Conservation (phyloP, 2,113 vertebrate species). For the Isichthys henryi region DNA sequence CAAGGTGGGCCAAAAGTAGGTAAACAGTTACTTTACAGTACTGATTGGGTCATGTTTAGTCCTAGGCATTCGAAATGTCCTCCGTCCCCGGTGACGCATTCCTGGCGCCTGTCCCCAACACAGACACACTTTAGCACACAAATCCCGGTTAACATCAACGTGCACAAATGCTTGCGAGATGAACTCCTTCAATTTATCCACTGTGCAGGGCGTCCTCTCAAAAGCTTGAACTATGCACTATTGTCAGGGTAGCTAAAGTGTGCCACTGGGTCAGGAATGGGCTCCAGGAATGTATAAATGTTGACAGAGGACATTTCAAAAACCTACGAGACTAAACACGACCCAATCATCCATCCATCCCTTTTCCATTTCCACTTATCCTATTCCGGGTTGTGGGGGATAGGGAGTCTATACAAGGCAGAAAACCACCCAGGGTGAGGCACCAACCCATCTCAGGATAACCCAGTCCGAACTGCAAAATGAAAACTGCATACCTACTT, state of each 20-base stretch:
- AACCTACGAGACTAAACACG: background rate
- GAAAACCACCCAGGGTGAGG: background rate
- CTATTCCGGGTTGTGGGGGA: background rate
- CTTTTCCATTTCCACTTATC: background rate
- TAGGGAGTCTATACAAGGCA: background rate
- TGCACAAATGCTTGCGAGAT: background rate
- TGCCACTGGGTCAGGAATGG: background rate
- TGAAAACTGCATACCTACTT: background rate
- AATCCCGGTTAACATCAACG: background rate
- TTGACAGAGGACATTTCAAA: background rate
- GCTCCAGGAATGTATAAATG: background rate
- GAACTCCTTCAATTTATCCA: background rate
- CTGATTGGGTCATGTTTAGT: background rate
- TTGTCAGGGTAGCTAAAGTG: background rate
- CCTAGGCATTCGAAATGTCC: background rate
- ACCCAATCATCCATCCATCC: background rate
- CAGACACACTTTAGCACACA: background rate
- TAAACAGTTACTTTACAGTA: background rate
- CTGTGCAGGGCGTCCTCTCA: background rate
- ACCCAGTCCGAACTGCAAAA: background rate
- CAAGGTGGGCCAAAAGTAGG: background rate
- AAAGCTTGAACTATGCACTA: background rate
- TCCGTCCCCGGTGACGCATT: background rate
- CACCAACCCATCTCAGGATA: background rate
- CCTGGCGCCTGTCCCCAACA: background rate